Evolutionary conservation across 2,797 vertebrate species (phyloP).

Genomic region (Tiaroga cobitis): DNA sequence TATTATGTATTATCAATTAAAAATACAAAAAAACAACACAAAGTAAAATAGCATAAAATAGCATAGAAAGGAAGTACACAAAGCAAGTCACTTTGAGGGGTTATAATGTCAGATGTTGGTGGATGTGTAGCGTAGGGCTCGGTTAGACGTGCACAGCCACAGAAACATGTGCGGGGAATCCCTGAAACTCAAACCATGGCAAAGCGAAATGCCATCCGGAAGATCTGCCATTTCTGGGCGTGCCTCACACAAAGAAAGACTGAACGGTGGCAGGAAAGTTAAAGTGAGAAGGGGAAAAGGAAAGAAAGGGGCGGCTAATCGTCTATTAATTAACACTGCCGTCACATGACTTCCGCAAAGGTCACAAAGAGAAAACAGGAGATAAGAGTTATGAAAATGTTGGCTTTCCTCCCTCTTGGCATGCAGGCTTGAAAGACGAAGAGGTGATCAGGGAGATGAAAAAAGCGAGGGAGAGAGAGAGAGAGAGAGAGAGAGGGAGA

Average conservation of each 20-base stretch:
- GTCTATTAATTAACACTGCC: constrained; percentile 62
- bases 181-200: constrained; percentile 44
- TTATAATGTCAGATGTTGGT: constrained; percentile 14
- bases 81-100: not conserved
- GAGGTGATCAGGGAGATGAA: constrained; percentile 25
- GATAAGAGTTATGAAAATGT: constrained; percentile 67
- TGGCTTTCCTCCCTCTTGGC: constrained; percentile 25
- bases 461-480: not conserved
- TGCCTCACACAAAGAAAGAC: not conserved
- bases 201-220: constrained; percentile 3
- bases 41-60: not conserved
- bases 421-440: constrained; percentile 45
- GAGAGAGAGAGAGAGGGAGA: not conserved
- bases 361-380: constrained; percentile 61
- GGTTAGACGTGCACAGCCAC: constrained; percentile 20
- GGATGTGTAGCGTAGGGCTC: not conserved
- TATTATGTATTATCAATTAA: not conserved
- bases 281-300: constrained; percentile 43
- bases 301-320: constrained; percentile 61
- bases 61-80: not conserved
- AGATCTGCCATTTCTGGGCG: constrained; percentile 16
- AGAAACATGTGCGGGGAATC: constrained; percentile 25
- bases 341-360: constrained; percentile 56
- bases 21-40: no score
- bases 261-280: constrained; percentile 2